Percentiles rank a stretch among this genome's conserved stretches.
These are phyloP conservation scores for Engraulis encrasicolus DNA, from an alignment of 2,113 vertebrate species.

Conservation along the genomic window DNA sequence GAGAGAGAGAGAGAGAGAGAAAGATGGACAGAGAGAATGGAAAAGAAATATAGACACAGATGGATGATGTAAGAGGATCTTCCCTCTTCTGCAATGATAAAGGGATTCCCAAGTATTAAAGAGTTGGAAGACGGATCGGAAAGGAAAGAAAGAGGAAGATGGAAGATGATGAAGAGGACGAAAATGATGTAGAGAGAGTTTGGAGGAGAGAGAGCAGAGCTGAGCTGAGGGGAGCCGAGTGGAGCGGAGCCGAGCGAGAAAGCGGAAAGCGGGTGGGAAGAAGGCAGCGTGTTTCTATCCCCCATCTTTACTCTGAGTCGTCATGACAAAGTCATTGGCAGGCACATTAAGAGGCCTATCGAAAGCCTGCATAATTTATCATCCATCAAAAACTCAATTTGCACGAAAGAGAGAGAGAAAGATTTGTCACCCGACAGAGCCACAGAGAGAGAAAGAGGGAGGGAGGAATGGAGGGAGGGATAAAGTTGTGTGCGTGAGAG, in stretches of 20 bases:
- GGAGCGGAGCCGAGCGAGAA: background rate
- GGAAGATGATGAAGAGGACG: background rate
- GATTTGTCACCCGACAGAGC: background rate
- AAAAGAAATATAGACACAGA: too few relatives aligned
- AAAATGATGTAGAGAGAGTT: background rate
- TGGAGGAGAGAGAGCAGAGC: too few relatives aligned
- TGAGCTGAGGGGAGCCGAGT: background rate
- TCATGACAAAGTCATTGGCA: background rate
- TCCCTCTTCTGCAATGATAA: too few relatives aligned
- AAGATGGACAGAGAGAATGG: background rate
- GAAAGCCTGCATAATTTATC: background rate
- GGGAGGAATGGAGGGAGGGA: conserved; percentile 5
- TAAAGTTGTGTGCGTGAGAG: background rate
- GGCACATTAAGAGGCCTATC: background rate
- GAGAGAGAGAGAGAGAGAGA: background rate
- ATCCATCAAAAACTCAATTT: conserved; percentile 1
- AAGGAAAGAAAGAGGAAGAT: background rate
- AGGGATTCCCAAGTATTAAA: too few relatives aligned
- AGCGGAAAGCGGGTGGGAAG: background rate
- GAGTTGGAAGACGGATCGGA: background rate
- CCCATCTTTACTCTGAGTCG: background rate
- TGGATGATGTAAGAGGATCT: background rate
- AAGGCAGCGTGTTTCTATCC: background rate
- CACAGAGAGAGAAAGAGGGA: conserved; percentile 14
- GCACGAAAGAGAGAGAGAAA: background rate